Percentiles rank a stretch among this genome's conserved stretches.
Conservation (phyloP, 2,888 invertebrate genomes). For the Aphodius granarius region DNA sequence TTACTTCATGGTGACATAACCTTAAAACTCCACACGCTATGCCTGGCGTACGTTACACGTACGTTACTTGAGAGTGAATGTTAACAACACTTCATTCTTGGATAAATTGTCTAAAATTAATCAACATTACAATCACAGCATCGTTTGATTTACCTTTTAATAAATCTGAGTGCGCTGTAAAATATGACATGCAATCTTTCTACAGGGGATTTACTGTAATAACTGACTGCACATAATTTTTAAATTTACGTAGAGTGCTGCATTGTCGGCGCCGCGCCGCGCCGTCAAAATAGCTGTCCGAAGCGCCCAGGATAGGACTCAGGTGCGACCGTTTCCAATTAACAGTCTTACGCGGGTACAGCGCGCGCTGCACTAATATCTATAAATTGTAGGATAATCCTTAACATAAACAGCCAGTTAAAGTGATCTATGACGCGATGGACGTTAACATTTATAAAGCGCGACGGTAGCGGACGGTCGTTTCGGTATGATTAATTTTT, state of each 20-base stretch:
- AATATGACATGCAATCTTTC: constrained; percentile 4
- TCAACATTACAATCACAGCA: not conserved
- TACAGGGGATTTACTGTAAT: not conserved
- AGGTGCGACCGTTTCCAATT: constrained; percentile 47
- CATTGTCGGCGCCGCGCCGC: not conserved
- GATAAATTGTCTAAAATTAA: no score
- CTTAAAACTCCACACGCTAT: no score
- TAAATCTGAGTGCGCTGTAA: constrained; percentile 5
- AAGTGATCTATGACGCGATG: constrained; percentile 48
- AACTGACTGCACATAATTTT: not conserved
- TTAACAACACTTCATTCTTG: no score
- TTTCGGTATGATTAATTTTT: not conserved
- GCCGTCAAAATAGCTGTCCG: not conserved
- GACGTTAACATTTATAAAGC: constrained; percentile 39
- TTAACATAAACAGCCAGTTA: constrained; percentile 51
- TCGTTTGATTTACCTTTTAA: not conserved
- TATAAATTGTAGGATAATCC: constrained; percentile 53
- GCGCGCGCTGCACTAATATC: constrained; percentile 45
- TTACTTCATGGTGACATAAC: no score
- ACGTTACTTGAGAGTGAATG: no score
- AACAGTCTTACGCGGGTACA: constrained; percentile 44
- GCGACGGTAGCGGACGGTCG: constrained; percentile 1
- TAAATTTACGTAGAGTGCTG: not conserved
- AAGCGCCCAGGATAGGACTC: constrained; percentile 40
- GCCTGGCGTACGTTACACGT: no score